A percentile compares a stretch with the other conserved stretches of the same genome.
These are phyloP conservation scores for Branchinecta sandiegonensis DNA, from an alignment of 2,888 invertebrate species.

Conservation along the genomic window DNA sequence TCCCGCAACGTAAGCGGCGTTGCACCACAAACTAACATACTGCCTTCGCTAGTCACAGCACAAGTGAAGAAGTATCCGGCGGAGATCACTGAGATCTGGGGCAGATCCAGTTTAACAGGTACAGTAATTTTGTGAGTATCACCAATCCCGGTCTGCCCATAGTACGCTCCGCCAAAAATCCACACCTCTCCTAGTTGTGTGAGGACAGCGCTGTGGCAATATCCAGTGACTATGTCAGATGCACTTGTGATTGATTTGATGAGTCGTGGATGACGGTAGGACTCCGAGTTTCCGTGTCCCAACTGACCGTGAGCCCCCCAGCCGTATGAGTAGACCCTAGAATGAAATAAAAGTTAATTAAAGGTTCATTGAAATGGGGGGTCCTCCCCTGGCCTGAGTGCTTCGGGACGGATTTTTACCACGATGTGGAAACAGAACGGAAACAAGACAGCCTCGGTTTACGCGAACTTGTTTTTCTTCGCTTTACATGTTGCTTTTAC, in stretches of 20 bases:
- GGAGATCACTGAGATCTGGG: not conserved
- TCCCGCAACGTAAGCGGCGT: not conserved
- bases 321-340: conserved; percentile 1
- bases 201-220: conserved; percentile 1
- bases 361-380: too few species aligned
- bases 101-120: not conserved
- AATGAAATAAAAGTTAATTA: not conserved
- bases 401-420: too few species aligned
- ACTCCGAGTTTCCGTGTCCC: not conserved
- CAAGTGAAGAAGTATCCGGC: not conserved
- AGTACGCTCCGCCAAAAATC: not conserved
- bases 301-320: not conserved
- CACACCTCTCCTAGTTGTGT: not conserved
- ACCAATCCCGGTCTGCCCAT: not conserved
- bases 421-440: too few species aligned
- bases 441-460: too few species aligned
- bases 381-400: too few species aligned
- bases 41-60: not conserved
- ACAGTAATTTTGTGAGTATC: not conserved
- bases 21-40: not conserved
- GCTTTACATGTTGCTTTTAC: too few species aligned
- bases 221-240: not conserved
- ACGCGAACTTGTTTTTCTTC: too few species aligned
- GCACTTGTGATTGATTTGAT: not conserved
- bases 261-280: not conserved